Evolutionary conservation across 2,888 invertebrate species (phyloP).

Genomic region (Diploptera punctata): DNA sequence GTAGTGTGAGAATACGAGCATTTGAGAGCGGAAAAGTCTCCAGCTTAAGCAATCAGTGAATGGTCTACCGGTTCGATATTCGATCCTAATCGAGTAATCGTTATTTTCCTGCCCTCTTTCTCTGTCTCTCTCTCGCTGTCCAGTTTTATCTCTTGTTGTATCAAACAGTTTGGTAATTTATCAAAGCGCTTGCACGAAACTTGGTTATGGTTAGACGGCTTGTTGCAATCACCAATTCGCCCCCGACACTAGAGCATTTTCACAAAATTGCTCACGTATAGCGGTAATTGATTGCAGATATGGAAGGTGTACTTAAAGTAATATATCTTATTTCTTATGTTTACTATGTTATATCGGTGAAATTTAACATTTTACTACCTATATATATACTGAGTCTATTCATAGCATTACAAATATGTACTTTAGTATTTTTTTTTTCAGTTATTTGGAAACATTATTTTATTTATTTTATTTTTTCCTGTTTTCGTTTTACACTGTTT

Average conservation of each 20-base stretch:
- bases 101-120: slow-evolving; percentile 2
- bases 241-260: not conserved
- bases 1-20: not conserved
- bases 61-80: not conserved
- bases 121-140: not conserved
- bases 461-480: too few relatives aligned
- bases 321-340: too few relatives aligned
- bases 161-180: slow-evolving; percentile 16
- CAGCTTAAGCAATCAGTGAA: slow-evolving; percentile 12
- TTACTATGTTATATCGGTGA: too few relatives aligned
- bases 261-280: not conserved
- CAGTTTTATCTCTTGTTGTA: slow-evolving; percentile 12
- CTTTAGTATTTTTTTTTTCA: too few relatives aligned
- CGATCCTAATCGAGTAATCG: slow-evolving; percentile 20
- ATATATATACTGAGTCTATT: too few relatives aligned
- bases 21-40: not conserved
- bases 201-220: not conserved
- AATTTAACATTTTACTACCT: too few relatives aligned
- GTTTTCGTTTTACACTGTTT: too few relatives aligned
- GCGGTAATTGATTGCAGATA: not conserved
- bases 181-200: not conserved
- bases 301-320: too few relatives aligned
- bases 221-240: not conserved
- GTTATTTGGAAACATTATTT: too few relatives aligned
- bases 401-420: too few relatives aligned